Evolutionary conservation across 2,797 vertebrate species (phyloP).

Genomic region (Aldrovandia affinis): DNA sequence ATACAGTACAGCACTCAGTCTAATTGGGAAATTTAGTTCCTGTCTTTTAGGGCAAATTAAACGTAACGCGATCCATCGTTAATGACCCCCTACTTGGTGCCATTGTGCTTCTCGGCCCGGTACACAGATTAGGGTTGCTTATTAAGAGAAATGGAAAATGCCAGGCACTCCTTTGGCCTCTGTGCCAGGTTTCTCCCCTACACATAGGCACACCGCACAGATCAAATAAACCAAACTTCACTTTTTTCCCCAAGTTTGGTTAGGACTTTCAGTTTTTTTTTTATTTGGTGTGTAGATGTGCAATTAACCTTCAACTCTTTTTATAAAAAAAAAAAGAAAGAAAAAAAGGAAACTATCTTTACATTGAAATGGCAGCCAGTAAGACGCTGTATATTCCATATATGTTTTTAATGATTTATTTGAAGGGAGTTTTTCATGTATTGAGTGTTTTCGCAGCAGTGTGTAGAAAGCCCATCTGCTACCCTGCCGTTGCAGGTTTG

Average conservation of each 20-base stretch:
- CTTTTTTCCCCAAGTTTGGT: too few relatives aligned
- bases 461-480: not conserved
- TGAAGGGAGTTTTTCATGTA: too few relatives aligned
- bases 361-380: not conserved
- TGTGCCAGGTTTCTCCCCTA: not conserved
- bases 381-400: not conserved
- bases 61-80: constrained; percentile 35
- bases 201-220: too few relatives aligned
- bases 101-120: constrained; percentile 9
- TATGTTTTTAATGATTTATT: not conserved
- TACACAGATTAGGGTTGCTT: constrained; percentile 29
- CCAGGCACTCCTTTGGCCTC: constrained; percentile 25
- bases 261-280: too few relatives aligned
- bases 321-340: too few relatives aligned
- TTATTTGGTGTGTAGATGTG: not conserved
- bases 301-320: not conserved
- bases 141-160: constrained; percentile 41
- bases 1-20: constrained; percentile 22
- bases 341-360: too few relatives aligned
- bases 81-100: constrained; percentile 30
- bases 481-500: not conserved
- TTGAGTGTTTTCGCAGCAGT: not conserved
- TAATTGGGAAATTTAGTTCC: constrained; percentile 37
- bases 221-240: too few relatives aligned
- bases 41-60: constrained; percentile 40